phyloP scores from a whole-genome alignment of 92 coral and sea anemone species.

The Epizoanthus rinbou region DNA sequence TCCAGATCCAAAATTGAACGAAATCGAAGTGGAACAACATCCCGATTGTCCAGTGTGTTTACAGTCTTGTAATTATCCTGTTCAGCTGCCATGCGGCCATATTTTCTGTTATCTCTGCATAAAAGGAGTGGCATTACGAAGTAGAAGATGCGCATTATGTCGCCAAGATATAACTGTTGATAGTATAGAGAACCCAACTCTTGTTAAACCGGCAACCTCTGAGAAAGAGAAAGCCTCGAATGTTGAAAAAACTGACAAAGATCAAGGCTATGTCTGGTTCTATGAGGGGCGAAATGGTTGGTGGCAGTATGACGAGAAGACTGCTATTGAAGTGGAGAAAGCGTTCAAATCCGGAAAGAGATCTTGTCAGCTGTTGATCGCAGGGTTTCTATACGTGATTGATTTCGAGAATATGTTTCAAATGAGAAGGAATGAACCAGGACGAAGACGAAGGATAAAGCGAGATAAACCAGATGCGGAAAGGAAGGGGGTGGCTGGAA shows the following conservation, averaged over 20 bases:
- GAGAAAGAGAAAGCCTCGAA: slow-evolving; percentile 38
- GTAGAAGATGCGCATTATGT: slow-evolving; percentile 94
- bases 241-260: slow-evolving; percentile 37
- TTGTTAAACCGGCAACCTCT: slow-evolving; percentile 64
- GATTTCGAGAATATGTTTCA: slow-evolving; percentile 99
- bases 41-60: slow-evolving; percentile 98
- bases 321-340: slow-evolving; percentile 87
- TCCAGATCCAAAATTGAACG: slow-evolving; percentile 53
- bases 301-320: slow-evolving; percentile 98
- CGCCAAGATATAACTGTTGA: slow-evolving; percentile 81
- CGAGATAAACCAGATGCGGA: slow-evolving; percentile 91
- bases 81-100: slow-evolving; percentile 92
- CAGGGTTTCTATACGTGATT: slow-evolving; percentile 91
- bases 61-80: slow-evolving; percentile 85
- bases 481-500: slow-evolving; percentile 95
- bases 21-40: slow-evolving; percentile 74
- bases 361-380: slow-evolving; percentile 90
- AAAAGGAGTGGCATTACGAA: slow-evolving; percentile 96
- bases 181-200: slow-evolving; percentile 86
- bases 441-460: slow-evolving; percentile 89
- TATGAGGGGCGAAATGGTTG: slow-evolving; percentile 99
- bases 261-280: slow-evolving; percentile 79
- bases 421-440: slow-evolving; percentile 96
- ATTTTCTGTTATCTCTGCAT: slow-evolving; percentile 97
- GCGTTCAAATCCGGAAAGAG: slow-evolving; percentile 91